These are phyloP conservation scores for Lordiphosa andalusiaca DNA, from an alignment of 2,888 invertebrate genomes.

Conservation along the genomic window DNA sequence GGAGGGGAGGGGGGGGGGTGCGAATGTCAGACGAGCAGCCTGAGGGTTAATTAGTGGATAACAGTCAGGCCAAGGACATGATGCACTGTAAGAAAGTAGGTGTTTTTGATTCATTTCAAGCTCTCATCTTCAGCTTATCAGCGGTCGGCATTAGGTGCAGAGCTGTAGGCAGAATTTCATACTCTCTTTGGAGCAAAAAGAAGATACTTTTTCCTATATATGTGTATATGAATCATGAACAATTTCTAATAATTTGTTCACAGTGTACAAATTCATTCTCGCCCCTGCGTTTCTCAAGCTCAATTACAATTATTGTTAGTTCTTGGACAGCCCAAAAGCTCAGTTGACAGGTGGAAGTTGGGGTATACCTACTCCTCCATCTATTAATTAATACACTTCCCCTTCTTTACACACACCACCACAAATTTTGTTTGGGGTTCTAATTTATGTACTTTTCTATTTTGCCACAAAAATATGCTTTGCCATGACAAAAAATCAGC, in stretches of 20 bases:
- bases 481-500: slow-evolving; percentile 50
- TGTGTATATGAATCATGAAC: no score
- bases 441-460: slow-evolving; percentile 21
- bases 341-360: slow-evolving; percentile 51
- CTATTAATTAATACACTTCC: slow-evolving; percentile 36
- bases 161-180: no score
- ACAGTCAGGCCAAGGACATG: slow-evolving; percentile 43
- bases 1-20: slow-evolving; percentile 24
- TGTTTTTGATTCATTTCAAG: no score
- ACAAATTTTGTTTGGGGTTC: slow-evolving; percentile 10
- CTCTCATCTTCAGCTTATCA: no score
- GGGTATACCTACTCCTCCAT: slow-evolving; percentile 13
- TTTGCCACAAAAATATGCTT: slow-evolving; percentile 32
- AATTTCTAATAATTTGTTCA: no score
- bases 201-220: no score
- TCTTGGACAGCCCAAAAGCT: slow-evolving; percentile 12
- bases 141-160: no score
- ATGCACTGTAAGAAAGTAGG: slow-evolving; percentile 13
- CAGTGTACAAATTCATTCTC: neutral
- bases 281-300: slow-evolving; percentile 22
- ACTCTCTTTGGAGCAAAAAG: no score
- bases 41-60: slow-evolving; percentile 73
- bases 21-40: slow-evolving; percentile 53
- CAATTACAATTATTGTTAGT: slow-evolving; percentile 60
- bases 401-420: neutral